Conservation (phyloP, 2,888 invertebrate genomes). For the Alsophila aescularia region DNA sequence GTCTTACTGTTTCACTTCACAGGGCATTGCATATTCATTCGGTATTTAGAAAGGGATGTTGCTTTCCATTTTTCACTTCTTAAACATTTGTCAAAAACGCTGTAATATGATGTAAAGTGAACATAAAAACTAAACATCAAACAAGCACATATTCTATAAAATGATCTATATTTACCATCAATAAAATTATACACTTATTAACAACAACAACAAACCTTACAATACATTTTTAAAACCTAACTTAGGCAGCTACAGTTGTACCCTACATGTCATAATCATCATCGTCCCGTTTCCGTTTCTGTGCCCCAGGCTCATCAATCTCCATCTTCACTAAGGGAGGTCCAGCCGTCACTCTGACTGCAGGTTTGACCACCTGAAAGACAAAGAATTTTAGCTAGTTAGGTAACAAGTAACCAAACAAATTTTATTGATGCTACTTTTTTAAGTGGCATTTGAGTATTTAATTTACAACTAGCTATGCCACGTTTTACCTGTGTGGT, state of each 20-base stretch:
- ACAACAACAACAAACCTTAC: constrained; percentile 1
- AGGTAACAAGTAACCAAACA: too few relatives aligned
- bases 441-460: too few relatives aligned
- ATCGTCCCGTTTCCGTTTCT: constrained; percentile 88
- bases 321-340: constrained; percentile 85
- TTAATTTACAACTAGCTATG: too few relatives aligned
- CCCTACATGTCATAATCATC: constrained; percentile 83
- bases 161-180: constrained; percentile 1
- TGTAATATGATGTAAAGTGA: neutral
- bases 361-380: constrained; percentile 74
- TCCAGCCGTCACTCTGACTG: constrained; percentile 71
- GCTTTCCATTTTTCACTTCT: too few relatives aligned
- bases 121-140: neutral
- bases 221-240: neutral
- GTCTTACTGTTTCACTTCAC: too few relatives aligned
- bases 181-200: constrained; percentile 17
- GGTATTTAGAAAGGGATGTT: too few relatives aligned
- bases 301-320: constrained; percentile 73
- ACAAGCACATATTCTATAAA: constrained; percentile 2
- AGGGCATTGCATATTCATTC: too few relatives aligned
- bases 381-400: too few relatives aligned
- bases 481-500: too few relatives aligned
- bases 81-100: too few relatives aligned
- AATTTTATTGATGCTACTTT: too few relatives aligned
- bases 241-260: constrained; percentile 10